These are phyloP conservation scores for Rhagologus leucostigma DNA, from an alignment of 2,113 vertebrate genomes.

Conservation along the genomic window DNA sequence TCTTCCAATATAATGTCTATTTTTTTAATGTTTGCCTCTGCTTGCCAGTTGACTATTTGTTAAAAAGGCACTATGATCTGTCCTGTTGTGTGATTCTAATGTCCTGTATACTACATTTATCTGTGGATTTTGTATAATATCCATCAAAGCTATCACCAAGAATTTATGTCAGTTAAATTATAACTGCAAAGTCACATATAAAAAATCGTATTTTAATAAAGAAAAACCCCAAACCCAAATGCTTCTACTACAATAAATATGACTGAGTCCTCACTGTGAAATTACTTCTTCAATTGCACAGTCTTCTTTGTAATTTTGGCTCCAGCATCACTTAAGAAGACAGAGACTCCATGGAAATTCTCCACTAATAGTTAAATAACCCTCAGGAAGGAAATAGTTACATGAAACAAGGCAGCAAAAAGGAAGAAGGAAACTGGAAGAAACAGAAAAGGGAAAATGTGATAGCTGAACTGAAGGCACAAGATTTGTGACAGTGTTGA, in stretches of 20 bases:
- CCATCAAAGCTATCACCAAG: background rate
- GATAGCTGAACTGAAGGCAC: background rate
- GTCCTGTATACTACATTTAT: background rate
- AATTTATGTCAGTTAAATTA: background rate
- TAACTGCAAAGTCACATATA: background rate
- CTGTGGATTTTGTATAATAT: background rate
- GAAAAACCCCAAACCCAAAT: accelerated
- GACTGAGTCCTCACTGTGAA: background rate
- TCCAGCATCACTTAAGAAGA: background rate
- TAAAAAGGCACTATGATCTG: background rate
- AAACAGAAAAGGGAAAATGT: background rate
- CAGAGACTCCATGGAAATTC: background rate
- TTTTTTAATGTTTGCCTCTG: background rate
- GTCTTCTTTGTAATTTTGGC: background rate
- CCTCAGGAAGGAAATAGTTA: background rate
- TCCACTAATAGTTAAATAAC: background rate
- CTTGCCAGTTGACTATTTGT: background rate
- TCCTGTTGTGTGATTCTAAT: background rate
- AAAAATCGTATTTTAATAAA: background rate
- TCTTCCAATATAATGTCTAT: background rate
- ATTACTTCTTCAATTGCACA: background rate
- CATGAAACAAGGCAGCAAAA: background rate
- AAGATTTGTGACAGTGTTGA: background rate
- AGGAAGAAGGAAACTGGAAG: background rate
- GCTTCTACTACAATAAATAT: background rate